Base-by-base conservation (phyloP, 2,888 invertebrate genomes). In the Drosophila neonasuta region DNA sequence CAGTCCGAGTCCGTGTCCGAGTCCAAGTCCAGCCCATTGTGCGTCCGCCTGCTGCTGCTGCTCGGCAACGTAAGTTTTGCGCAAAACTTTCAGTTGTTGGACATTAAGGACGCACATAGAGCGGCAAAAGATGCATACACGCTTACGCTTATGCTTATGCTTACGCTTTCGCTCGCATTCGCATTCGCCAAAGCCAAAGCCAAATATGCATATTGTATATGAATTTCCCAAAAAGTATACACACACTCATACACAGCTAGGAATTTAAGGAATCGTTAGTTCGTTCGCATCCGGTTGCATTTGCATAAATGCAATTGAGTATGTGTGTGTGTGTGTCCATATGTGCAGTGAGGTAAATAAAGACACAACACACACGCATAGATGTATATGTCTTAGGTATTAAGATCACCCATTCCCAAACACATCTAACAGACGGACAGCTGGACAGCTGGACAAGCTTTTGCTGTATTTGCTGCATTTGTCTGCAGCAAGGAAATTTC, bases 131-230 rank as follows among this genome's bases (percentile, higher is more conserved):
- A 66, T 32, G 67, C 70, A 71, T 59, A 75, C 76, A 48, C 49
- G 62, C 45, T 55, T 44, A 13, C 39, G 39, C 39, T 11, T n/a
- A 48, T 46, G 62, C 45, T 54, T 54, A n/a, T 11, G 36, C 36
- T 10, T 36, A 24, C 11, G 36, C 15, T 15, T 55, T 55, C 54
- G 46, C 50, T 76, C 54, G 69, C 62, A 63, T 65, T 60, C 62
- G 62, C 70, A 74, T 67, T 68, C 64, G 58, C 68, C 48, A 59
- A 44, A 62, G 39, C 39, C 39, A 41, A 41, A 71, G 71, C 57
- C 41, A 54, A 78, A 80, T 78, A 80, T 80, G 71, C 84, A 84
- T 84, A 66, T 84, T 80, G 81, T 74, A 78, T 84, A 84, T 74
- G 79, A 69, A 78, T 78, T 74, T 86, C 64, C 20, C 20, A 60